Evolutionary conservation across 2,797 vertebrate species (phyloP), one percentile per base, ranked within the genome.

Genomic region (Acridotheres tristis): DNA sequence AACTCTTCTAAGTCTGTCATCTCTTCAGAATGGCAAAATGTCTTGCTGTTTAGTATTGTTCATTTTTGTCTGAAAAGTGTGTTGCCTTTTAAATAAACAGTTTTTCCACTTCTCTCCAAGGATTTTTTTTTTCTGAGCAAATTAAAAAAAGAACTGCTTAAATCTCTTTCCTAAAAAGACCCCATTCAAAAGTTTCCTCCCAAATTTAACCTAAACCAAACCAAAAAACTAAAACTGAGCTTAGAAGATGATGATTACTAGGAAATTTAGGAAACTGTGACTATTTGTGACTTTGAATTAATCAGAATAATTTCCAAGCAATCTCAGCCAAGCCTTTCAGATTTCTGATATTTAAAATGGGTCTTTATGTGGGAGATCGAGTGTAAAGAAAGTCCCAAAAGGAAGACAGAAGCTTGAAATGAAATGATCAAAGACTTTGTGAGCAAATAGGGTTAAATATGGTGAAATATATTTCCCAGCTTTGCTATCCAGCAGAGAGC

Each of bases 401-500:
- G n/a, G 50, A 77, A 76, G n/a, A 40, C 12, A 63, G 38, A 11
- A 74, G 13, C 17, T 59, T 36, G 67, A 90, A 91, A 93, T 17
- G 6, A 87, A 87, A 69, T 42, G 7, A 80, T 87, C 68, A 92
- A 94, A 68, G 57, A 40, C 30, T 77, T 88, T 58, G 6, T 29
- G 51, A 66, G 7, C 9, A 93, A 78, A 87, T n/a, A 83, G 48
- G 25, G 77, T 65, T 83, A 78, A 90, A 87, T 54, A 57, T 6
- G 25, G 29, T 82, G 59, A 86, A 88, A 85, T 58, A 79, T n/a
- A 11, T 74, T 93, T 79, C 58, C 76, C 62, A 95, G 80, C 86
- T 90, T 96, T 96, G 94, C 63, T 62, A 85, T 55, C 76, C 73
- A 86, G 59, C 29, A 76, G 81, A 51, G 71, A 95, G 58, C 72